Evolutionary conservation across 1,140 invertebrate genomes (phyloP).

Genomic region (Periplaneta americana): DNA sequence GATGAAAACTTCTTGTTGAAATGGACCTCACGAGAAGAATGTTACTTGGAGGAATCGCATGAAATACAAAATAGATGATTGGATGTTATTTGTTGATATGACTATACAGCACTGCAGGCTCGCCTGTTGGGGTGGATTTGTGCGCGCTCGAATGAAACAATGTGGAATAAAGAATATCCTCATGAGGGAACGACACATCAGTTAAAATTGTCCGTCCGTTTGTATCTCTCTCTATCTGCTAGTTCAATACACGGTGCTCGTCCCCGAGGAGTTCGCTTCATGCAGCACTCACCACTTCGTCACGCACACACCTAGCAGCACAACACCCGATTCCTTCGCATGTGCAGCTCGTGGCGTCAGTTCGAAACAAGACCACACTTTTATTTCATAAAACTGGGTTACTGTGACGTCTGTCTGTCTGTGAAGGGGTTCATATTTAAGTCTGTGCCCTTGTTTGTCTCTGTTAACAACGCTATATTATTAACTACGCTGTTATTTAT

Average conservation of each 20-base stretch:
- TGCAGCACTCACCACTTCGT: background rate
- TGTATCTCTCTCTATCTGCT: background rate
- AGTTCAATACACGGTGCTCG: conserved; percentile 2
- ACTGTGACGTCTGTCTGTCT: too few relatives aligned
- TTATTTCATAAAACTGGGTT: too few relatives aligned
- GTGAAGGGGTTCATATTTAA: too few relatives aligned
- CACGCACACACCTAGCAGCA: background rate
- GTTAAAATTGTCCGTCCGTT: conserved; percentile 13
- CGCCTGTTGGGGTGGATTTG: background rate
- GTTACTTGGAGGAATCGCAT: background rate
- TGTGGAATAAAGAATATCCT: background rate
- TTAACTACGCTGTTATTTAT: too few relatives aligned
- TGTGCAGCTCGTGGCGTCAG: too few relatives aligned
- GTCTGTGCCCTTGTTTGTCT: too few relatives aligned
- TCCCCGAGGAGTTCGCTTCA: conserved; percentile 2
- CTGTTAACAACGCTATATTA: too few relatives aligned
- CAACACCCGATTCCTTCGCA: too few relatives aligned
- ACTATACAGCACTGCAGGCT: background rate
- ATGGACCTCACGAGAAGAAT: too few relatives aligned
- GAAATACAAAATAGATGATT: background rate
- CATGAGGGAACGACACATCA: conserved; percentile 2
- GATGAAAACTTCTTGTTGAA: too few relatives aligned
- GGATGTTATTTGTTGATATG: background rate
- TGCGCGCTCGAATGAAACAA: background rate
- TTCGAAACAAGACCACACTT: too few relatives aligned